Conservation (phyloP, 2,113 vertebrate genomes). For the Orientallactaga bullata region DNA sequence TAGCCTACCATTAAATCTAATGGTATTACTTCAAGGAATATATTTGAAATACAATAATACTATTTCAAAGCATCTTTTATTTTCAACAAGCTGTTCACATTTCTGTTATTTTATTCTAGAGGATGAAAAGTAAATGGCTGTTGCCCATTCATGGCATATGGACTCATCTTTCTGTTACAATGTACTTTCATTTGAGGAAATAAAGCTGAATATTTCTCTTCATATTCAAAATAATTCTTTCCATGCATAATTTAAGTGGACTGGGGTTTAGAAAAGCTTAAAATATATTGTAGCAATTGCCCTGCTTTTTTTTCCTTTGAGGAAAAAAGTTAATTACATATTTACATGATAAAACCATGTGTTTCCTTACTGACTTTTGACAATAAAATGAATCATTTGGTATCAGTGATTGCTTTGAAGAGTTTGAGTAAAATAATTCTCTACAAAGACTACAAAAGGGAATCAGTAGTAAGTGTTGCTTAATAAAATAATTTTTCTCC, state of each 20-base stretch:
- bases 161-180: constrained; percentile 48
- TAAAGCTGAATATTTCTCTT: neutral
- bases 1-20: constrained; percentile 5
- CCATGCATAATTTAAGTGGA: neutral
- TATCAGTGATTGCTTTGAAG: constrained; percentile 51
- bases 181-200: neutral
- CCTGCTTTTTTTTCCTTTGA: neutral
- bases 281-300: neutral
- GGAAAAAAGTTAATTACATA: constrained; percentile 11
- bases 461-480: neutral
- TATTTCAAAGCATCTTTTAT: constrained; percentile 43
- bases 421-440: neutral
- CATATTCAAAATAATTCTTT: constrained; percentile 49
- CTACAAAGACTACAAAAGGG: neutral
- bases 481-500: neutral
- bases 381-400: neutral
- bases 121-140: constrained; percentile 40
- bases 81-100: constrained; percentile 41
- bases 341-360: constrained; percentile 32
- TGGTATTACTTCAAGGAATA: constrained; percentile 30
- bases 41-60: neutral
- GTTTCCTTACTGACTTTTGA: constrained; percentile 34
- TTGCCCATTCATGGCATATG: constrained; percentile 47
- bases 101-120: constrained; percentile 7
- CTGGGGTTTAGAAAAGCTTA: neutral